Evolutionary conservation across 2,888 invertebrate genomes (phyloP).

Genomic region (Schizotus pectinicornis): DNA sequence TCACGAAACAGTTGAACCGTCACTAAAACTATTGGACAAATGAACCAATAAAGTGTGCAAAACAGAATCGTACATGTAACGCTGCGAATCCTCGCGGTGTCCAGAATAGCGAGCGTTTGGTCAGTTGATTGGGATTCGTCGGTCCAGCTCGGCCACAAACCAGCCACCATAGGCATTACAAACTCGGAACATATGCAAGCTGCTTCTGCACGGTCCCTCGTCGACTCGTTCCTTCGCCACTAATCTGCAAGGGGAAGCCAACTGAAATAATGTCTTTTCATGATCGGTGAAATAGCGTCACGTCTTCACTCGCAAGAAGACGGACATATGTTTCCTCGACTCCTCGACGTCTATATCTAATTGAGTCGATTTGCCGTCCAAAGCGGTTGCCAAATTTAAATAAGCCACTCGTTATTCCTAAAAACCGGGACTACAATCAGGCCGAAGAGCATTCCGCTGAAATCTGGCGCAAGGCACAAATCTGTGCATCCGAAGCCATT

Average conservation of each 20-base stretch:
- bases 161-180: constrained; percentile 32
- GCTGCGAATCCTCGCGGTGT: constrained; percentile 29
- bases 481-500: no score
- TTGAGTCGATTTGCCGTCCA: constrained; percentile 1
- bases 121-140: constrained; percentile 32
- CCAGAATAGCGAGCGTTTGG: constrained; percentile 26
- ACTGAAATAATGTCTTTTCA: constrained; percentile 35
- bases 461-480: no score
- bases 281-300: constrained; percentile 36
- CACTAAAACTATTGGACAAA: constrained; percentile 37
- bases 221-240: constrained; percentile 28
- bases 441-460: no score
- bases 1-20: constrained; percentile 32
- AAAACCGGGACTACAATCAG: no score
- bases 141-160: constrained; percentile 31
- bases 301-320: constrained; percentile 27
- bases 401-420: no score
- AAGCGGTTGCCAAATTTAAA: no score
- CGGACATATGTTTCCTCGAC: constrained; percentile 7
- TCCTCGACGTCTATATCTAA: constrained; percentile 9
- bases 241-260: constrained; percentile 35
- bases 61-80: constrained; percentile 37
- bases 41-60: constrained; percentile 38
- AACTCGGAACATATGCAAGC: constrained; percentile 33
- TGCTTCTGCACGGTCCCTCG: constrained; percentile 22